phyloP scores from a whole-genome alignment of 1,140 invertebrate genomes.

The Conopomorpha cramerella region DNA sequence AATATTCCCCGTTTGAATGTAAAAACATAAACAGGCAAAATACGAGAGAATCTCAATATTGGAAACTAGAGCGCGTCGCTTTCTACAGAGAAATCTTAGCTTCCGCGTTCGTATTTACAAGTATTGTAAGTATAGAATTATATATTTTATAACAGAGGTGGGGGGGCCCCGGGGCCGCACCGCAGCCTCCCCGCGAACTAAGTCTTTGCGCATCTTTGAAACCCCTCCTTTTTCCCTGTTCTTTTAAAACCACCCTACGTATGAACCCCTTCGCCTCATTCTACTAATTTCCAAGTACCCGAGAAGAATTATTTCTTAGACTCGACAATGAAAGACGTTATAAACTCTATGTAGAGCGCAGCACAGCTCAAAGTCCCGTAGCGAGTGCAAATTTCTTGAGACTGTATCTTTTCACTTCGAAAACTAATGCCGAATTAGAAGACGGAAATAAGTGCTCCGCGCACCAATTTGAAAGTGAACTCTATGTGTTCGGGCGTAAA shows the following conservation, averaged over 20 bases:
- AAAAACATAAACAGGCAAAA: too few relatives aligned
- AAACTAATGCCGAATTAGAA: constrained; percentile 59
- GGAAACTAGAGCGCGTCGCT: too few relatives aligned
- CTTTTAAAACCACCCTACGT: constrained; percentile 57
- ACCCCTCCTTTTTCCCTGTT: constrained; percentile 56
- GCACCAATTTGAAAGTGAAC: constrained; percentile 7
- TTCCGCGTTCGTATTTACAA: constrained; percentile 53
- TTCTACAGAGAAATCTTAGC: too few relatives aligned
- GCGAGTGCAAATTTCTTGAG: constrained; percentile 35
- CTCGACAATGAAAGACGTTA: constrained; percentile 12
- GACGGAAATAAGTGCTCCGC: constrained; percentile 39
- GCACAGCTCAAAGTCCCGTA: constrained; percentile 18
- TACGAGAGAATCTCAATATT: constrained; percentile 19
- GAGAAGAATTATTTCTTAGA: constrained; percentile 56
- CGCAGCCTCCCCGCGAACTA: constrained; percentile 44
- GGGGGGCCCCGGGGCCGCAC: constrained; percentile 19
- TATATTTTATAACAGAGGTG: constrained; percentile 62
- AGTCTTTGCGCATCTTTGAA: constrained; percentile 61
- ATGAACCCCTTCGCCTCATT: constrained; percentile 56
- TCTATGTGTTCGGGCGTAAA: constrained; percentile 10
- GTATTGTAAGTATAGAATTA: too few relatives aligned
- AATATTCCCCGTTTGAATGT: too few relatives aligned
- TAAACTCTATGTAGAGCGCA: constrained; percentile 16
- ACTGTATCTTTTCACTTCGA: constrained; percentile 60
- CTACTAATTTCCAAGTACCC: constrained; percentile 59